Evolutionary conservation across 2,797 vertebrate species (phyloP), one percentile per base, ranked within the genome.

Genomic region (Melanotaenia boesemani): DNA sequence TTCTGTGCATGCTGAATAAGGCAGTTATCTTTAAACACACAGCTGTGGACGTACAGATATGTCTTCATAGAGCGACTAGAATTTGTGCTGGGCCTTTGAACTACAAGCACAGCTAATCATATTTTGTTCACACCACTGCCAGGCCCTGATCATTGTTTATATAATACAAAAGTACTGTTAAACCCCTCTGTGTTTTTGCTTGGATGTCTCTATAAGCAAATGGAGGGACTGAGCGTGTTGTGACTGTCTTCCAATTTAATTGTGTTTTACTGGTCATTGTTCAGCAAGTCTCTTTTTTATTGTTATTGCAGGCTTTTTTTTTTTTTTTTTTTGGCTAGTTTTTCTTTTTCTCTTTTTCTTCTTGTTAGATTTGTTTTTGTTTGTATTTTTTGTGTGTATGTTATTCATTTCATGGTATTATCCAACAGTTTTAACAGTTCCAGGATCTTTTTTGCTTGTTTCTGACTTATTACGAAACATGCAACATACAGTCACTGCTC

Each of bases 21-120:
- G 77, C 61, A 26, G 82, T 87, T 94, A 95, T 95, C 94, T 93
- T 81, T 88, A 92, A 94, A 91, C 87, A 84, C 84, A 78, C 93
- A 94, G 93, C 92, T 93, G 92, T 82, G 82, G 77, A 88, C 66
- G 79, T 81, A 55, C 80, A 88, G 88, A 92, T 86, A 92, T 28
- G 80, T 59, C 72, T 59, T 74, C 61, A 70, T 30, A 18, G 50
- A 82, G 74, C 76, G 70, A 81, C 86, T 65, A 64, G 4, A 87
- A 80, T 90, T 82, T 91, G 80, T 62, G 68, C 82, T 63, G 77
- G 67, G 81, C 70, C 76, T 89, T 90, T 91, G 82, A 91, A 89
- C 82, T 83, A 77, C 70, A 84, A 88, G 80, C 74, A 65, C 58
- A 71, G 75, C 77, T 84, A 92, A 93, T 92, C 85, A 74, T 84